These are phyloP conservation scores for Drosophila kokeensis DNA, from an alignment of 2,888 invertebrate species.

Conservation along the genomic window DNA sequence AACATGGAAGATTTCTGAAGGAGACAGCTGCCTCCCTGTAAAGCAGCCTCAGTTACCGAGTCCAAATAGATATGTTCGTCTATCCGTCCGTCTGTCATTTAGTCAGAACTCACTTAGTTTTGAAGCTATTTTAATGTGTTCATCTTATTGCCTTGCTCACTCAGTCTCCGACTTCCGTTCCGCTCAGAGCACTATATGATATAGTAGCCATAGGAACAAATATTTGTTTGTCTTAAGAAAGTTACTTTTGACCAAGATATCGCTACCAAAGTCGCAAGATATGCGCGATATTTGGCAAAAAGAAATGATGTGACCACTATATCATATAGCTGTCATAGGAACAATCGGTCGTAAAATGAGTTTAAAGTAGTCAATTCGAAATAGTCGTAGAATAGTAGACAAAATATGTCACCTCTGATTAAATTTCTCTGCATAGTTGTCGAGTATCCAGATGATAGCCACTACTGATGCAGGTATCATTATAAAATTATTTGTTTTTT, in stretches of 20 bases:
- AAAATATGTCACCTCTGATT: not conserved
- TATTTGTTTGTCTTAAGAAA: not conserved
- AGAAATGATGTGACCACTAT: not conserved
- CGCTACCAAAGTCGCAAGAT: not conserved
- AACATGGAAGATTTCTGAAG: not conserved
- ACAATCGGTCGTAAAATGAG: not conserved
- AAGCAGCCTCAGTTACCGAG: not conserved
- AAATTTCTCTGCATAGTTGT: not conserved
- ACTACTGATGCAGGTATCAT: accelerated
- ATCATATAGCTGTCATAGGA: not conserved
- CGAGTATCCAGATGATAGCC: not conserved
- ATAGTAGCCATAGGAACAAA: not conserved
- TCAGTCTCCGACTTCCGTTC: not conserved
- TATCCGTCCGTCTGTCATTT: not conserved
- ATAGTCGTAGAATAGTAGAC: not conserved
- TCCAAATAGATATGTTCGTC: not conserved
- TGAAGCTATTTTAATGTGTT: not conserved
- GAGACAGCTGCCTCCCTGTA: not conserved
- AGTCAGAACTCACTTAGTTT: not conserved
- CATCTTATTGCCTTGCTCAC: not conserved
- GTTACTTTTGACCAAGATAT: not conserved
- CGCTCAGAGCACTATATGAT: not conserved
- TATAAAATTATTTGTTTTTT: not conserved
- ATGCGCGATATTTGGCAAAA: too few species aligned
- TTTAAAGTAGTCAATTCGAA: not conserved